A percentile compares a stretch with the other conserved stretches of the same genome.
Conservation (phyloP, 1,140 invertebrate genomes). For the Globodera ellingtonae region DNA sequence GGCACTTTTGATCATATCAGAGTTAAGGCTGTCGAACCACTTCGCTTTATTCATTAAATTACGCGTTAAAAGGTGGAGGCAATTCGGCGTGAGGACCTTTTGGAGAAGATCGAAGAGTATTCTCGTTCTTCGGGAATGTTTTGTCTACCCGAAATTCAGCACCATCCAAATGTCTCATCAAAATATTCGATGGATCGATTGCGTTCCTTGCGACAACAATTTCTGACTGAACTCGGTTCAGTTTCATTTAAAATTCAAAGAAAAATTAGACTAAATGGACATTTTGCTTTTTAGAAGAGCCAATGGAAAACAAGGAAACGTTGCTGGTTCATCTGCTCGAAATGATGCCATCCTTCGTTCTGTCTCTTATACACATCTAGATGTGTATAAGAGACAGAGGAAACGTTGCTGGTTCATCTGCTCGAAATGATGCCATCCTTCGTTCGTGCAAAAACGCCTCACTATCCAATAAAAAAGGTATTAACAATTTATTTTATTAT, state of each 20-base stretch:
- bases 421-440: slow-evolving; percentile 64
- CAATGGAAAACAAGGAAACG: slow-evolving; percentile 53
- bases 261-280: not conserved
- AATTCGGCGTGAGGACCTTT: slow-evolving; percentile 51
- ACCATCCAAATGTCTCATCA: not conserved
- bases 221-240: slow-evolving; percentile 55
- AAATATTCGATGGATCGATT: slow-evolving; percentile 41
- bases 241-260: not conserved
- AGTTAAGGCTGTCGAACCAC: no score
- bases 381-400: no score
- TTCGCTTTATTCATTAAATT: no score
- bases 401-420: slow-evolving; percentile 57
- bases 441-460: slow-evolving; percentile 53
- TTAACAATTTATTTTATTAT: not conserved
- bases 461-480: slow-evolving; percentile 64
- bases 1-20: not conserved
- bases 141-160: not conserved
- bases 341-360: slow-evolving; percentile 62
- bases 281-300: slow-evolving; percentile 50
- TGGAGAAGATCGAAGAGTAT: not conserved
- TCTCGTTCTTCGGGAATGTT: not conserved
- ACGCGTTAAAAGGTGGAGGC: slow-evolving; percentile 37
- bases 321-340: slow-evolving; percentile 58
- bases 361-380: no score
- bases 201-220: slow-evolving; percentile 43